Conservation (phyloP, 2,797 vertebrate genomes). For the Etheostoma perlongum region DNA sequence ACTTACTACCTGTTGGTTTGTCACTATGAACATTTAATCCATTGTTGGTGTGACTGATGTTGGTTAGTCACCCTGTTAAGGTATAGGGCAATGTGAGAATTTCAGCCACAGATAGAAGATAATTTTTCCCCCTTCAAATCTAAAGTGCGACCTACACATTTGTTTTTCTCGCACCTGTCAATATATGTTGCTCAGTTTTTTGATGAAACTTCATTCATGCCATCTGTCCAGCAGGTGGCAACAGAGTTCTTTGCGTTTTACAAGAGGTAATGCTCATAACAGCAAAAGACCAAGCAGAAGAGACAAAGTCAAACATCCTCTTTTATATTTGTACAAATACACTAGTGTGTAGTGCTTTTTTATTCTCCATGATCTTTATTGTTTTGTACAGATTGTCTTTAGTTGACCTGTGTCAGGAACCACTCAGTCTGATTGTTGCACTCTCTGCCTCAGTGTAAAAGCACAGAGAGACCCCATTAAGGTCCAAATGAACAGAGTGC, state of each 20-base stretch:
- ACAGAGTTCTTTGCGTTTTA: conserved; percentile 41
- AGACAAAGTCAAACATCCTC: conserved; percentile 9
- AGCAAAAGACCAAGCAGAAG: neutral
- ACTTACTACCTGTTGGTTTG: neutral
- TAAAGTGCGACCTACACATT: neutral
- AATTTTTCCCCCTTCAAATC: neutral
- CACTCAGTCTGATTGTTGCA: conserved; percentile 15
- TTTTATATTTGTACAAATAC: neutral
- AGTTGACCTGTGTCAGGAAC: conserved; percentile 10
- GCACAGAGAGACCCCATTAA: conserved; percentile 11
- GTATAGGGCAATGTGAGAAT: neutral
- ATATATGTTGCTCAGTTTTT: neutral
- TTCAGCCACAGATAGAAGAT: neutral
- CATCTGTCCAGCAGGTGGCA: conserved; percentile 66
- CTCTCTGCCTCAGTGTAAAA: neutral
- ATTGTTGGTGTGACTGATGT: neutral
- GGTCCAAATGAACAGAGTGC: conserved; percentile 33
- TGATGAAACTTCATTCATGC: neutral
- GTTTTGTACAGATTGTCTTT: conserved; percentile 13
- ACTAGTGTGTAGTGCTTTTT: too few species aligned
- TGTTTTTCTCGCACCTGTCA: neutral
- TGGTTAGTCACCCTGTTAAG: neutral
- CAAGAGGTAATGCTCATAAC: neutral
- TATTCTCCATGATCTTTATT: neutral
- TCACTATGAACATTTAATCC: neutral